Conservation (phyloP, 2,797 vertebrate genomes). For the Micromesistius poutassou region DNA sequence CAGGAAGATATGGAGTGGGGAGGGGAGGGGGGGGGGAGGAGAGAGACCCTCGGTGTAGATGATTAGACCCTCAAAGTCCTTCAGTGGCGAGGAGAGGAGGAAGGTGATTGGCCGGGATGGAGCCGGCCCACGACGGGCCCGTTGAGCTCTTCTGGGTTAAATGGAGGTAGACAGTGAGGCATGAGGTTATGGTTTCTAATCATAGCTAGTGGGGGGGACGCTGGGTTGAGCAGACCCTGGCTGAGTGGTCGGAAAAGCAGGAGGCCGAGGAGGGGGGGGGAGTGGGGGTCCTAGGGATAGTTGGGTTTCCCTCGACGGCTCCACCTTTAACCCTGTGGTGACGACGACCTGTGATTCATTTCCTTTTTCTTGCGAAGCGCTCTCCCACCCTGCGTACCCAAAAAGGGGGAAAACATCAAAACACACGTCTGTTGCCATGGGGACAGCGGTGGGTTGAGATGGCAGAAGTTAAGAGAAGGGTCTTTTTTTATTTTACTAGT, state of each 20-base stretch:
- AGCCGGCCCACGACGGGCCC: slow-evolving; percentile 40
- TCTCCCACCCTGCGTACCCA: not conserved
- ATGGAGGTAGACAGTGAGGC: slow-evolving; percentile 65
- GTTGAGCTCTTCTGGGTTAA: slow-evolving; percentile 51
- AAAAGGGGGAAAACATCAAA: slow-evolving; percentile 29
- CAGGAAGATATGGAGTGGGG: slow-evolving; percentile 40
- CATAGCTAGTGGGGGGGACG: slow-evolving; percentile 41
- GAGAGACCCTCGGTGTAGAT: slow-evolving; percentile 26
- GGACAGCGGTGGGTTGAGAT: slow-evolving; percentile 22
- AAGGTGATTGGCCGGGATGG: slow-evolving; percentile 10
- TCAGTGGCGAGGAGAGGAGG: slow-evolving; percentile 25
- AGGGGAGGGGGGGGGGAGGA: not conserved
- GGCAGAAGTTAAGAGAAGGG: slow-evolving; percentile 7
- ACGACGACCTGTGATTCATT: slow-evolving; percentile 57
- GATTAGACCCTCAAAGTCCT: slow-evolving; percentile 49
- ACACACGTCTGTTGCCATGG: slow-evolving; percentile 47
- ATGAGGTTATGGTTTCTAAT: slow-evolving; percentile 69
- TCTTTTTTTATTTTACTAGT: not conserved
- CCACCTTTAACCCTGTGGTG: slow-evolving; percentile 36
- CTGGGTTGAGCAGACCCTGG: not conserved
- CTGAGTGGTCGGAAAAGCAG: slow-evolving; percentile 22
- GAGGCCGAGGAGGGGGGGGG: slow-evolving; percentile 17
- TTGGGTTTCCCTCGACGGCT: slow-evolving; percentile 22
- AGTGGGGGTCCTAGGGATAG: not conserved
- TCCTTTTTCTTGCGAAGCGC: slow-evolving; percentile 32